Percentiles rank a stretch among this genome's conserved stretches.
Evolutionary conservation across 2,888 invertebrate species (phyloP).

Genomic region (Galeruca laticollis): DNA sequence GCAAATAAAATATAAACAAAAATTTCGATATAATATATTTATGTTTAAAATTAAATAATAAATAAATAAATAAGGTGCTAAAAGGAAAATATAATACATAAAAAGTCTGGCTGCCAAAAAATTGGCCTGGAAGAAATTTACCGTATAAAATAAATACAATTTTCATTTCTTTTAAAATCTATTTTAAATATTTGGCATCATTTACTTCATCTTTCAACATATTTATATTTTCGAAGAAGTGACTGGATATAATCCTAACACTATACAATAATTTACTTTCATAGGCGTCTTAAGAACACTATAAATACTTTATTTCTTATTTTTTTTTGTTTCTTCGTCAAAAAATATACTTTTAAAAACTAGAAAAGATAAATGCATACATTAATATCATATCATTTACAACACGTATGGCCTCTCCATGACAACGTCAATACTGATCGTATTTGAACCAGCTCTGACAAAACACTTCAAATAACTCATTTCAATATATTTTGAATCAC

Average conservation of each 20-base stretch:
- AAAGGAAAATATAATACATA: slow-evolving; percentile 54
- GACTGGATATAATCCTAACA: slow-evolving; percentile 58
- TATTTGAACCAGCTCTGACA: slow-evolving; percentile 29
- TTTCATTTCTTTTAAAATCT: slow-evolving; percentile 54
- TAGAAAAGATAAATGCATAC: slow-evolving; percentile 61
- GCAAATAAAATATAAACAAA: slow-evolving; percentile 43
- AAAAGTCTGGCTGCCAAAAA: slow-evolving; percentile 54
- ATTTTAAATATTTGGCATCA: slow-evolving; percentile 65
- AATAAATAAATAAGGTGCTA: slow-evolving; percentile 52
- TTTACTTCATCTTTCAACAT: slow-evolving; percentile 61
- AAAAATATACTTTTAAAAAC: slow-evolving; percentile 65
- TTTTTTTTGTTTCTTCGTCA: slow-evolving; percentile 52
- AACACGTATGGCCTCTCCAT: slow-evolving; percentile 52
- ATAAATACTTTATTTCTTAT: slow-evolving; percentile 62
- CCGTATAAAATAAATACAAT: slow-evolving; percentile 19
- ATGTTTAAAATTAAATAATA: slow-evolving; percentile 38
- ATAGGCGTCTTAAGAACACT: slow-evolving; percentile 63
- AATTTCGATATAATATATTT: slow-evolving; percentile 28
- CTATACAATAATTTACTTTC: slow-evolving; percentile 64
- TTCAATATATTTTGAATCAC: slow-evolving; percentile 45
- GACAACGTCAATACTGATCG: slow-evolving; percentile 43
- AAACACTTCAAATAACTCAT: slow-evolving; percentile 18
- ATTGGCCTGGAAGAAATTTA: slow-evolving; percentile 30
- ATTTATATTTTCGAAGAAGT: slow-evolving; percentile 60
- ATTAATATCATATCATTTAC: slow-evolving; percentile 55